A percentile compares a stretch with the other conserved stretches of the same genome.
These are phyloP conservation scores for Crenuchus spilurus DNA, from an alignment of 2,797 vertebrate genomes.

Conservation along the genomic window DNA sequence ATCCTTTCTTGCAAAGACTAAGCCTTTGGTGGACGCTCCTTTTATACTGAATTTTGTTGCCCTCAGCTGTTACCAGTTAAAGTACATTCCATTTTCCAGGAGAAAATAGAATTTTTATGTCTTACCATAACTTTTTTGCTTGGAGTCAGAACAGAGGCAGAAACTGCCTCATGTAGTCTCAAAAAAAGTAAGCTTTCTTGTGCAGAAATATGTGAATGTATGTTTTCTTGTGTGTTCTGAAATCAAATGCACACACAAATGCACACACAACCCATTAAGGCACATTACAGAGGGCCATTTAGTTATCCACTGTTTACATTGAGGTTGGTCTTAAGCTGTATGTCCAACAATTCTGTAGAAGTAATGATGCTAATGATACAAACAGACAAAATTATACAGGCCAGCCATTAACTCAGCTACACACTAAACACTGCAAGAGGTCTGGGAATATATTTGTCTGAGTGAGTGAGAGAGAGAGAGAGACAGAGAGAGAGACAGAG, in stretches of 20 bases:
- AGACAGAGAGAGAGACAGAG: background rate
- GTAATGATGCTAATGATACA: slow-evolving; percentile 52
- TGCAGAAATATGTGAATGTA: too few relatives aligned
- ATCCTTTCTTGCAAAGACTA: too few relatives aligned
- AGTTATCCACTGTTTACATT: slow-evolving; percentile 48
- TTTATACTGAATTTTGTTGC: too few relatives aligned
- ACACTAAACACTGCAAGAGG: slow-evolving; percentile 38
- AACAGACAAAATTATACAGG: slow-evolving; percentile 41
- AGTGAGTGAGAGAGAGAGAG: background rate
- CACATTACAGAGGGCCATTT: slow-evolving; percentile 37
- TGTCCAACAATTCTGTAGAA: slow-evolving; percentile 23
- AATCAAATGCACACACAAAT: slow-evolving; percentile 9
- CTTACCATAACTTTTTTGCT: too few relatives aligned
- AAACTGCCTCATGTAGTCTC: too few relatives aligned
- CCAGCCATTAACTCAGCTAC: slow-evolving; percentile 39
- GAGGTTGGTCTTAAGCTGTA: slow-evolving; percentile 29
- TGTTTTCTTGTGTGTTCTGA: too few relatives aligned
- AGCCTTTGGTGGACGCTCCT: too few relatives aligned
- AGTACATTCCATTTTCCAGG: too few relatives aligned
- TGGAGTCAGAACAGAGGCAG: too few relatives aligned
- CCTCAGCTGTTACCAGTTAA: too few relatives aligned
- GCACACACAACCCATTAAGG: slow-evolving; percentile 30
- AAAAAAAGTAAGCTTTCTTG: too few relatives aligned
- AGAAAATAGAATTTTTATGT: too few relatives aligned
- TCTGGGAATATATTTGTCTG: background rate